Percentiles rank a stretch among this genome's conserved stretches.
Evolutionary conservation across 2,888 invertebrate species (phyloP).

Genomic region (Melinaea marsaeus): DNA sequence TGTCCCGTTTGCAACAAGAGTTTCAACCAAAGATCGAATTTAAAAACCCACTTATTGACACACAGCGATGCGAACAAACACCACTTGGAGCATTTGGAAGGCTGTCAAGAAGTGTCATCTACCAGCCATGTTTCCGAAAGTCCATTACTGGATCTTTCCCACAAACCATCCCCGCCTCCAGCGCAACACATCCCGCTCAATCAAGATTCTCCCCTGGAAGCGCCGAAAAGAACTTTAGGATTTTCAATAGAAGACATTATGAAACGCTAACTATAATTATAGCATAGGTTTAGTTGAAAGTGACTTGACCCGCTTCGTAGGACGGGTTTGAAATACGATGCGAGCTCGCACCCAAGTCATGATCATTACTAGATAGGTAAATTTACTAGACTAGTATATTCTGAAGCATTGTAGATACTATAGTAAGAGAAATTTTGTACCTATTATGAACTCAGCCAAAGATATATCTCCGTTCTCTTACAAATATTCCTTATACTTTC

Average conservation of each 20-base stretch:
- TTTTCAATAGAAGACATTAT: constrained; percentile 94
- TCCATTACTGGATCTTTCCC: constrained; percentile 77
- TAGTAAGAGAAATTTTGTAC: constrained; percentile 9
- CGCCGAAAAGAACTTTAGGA: constrained; percentile 77
- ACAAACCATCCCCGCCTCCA: constrained; percentile 65
- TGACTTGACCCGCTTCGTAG: constrained; percentile 25
- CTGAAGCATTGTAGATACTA: not conserved
- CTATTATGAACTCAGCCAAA: constrained; percentile 28
- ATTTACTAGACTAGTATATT: constrained; percentile 16
- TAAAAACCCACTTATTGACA: constrained; percentile 92
- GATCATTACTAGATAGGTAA: constrained; percentile 22
- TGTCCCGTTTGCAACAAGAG: constrained; percentile 92
- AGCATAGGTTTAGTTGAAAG: constrained; percentile 29
- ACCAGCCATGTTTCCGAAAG: constrained; percentile 69
- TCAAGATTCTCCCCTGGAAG: constrained; percentile 61
- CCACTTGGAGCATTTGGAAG: constrained; percentile 70
- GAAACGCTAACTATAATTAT: constrained; percentile 80
- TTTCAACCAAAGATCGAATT: constrained; percentile 94
- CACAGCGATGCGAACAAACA: constrained; percentile 84
- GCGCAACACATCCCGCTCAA: constrained; percentile 49
- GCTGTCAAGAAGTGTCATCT: constrained; percentile 74
- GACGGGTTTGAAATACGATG: constrained; percentile 28
- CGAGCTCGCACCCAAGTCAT: constrained; percentile 30
- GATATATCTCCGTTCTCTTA: constrained; percentile 31
- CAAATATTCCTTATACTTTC: not conserved